A percentile compares a stretch with the other conserved stretches of the same genome.
Evolutionary conservation across 2,797 vertebrate species (phyloP).

Genomic region (Gymnocypris eckloni): DNA sequence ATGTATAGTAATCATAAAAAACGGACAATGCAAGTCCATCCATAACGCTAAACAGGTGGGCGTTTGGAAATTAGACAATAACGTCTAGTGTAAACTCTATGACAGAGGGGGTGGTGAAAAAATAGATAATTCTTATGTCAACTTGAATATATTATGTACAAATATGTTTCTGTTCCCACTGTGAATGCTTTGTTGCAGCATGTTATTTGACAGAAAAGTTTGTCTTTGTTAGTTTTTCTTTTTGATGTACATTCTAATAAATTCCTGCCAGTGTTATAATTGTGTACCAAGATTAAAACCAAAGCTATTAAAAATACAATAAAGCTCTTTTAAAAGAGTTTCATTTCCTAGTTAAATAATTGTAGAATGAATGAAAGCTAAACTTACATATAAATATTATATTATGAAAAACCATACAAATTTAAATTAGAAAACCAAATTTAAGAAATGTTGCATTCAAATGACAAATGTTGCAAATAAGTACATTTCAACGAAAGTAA

Average conservation of each 20-base stretch:
- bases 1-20: constrained; percentile 43
- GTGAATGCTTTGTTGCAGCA: not conserved
- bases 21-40: constrained; percentile 27
- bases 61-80: constrained; percentile 13
- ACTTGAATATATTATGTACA: not conserved
- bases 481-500: not conserved
- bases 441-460: not conserved
- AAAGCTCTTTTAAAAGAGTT: not conserved
- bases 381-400: not conserved
- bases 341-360: not conserved
- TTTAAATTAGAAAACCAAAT: too few relatives aligned
- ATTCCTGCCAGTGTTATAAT: not conserved
- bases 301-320: not conserved
- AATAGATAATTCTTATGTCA: not conserved
- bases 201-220: not conserved
- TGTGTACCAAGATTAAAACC: not conserved
- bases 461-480: not conserved
- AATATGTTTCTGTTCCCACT: not conserved
- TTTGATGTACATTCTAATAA: not conserved
- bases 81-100: constrained; percentile 21
- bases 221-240: not conserved
- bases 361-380: not conserved
- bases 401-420: not conserved
- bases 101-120: not conserved
- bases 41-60: constrained; percentile 29